Conservation (phyloP, 2,797 vertebrate genomes). For the Argentina silus region DNA sequence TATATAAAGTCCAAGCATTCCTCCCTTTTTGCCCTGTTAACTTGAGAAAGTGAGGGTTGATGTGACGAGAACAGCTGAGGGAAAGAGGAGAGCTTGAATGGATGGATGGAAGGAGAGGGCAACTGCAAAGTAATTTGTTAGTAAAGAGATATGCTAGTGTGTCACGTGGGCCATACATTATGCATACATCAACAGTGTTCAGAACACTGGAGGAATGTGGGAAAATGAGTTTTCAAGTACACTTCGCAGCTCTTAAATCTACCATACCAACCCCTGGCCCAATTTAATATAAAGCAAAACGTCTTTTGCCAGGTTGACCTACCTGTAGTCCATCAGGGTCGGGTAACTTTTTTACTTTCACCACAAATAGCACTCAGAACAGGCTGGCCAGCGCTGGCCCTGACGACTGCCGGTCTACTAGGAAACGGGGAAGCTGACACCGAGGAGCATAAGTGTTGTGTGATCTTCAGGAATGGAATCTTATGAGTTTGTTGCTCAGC, state of each 20-base stretch:
- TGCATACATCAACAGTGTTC: not conserved
- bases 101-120: slow-evolving; percentile 7
- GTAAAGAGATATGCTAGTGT: slow-evolving; percentile 47
- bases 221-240: not conserved
- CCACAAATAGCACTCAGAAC: slow-evolving; percentile 34
- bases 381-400: slow-evolving; percentile 37
- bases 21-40: not conserved
- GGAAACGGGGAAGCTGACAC: slow-evolving; percentile 42
- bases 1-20: not conserved
- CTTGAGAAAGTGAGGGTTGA: slow-evolving; percentile 29
- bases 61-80: slow-evolving; percentile 51
- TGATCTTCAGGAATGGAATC: slow-evolving; percentile 16
- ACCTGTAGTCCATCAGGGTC: not conserved
- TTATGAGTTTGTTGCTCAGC: slow-evolving; percentile 17
- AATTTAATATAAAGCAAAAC: too few relatives aligned
- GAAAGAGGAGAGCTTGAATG: slow-evolving; percentile 40
- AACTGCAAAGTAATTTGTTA: slow-evolving; percentile 40
- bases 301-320: not conserved
- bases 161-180: slow-evolving; percentile 26
- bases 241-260: not conserved
- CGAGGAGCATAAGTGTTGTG: slow-evolving; percentile 29
- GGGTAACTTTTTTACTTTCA: slow-evolving; percentile 17
- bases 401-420: slow-evolving; percentile 50
- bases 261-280: not conserved
- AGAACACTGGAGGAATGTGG: not conserved